Evolutionary conservation across 2,797 vertebrate species (phyloP), one percentile per base, ranked within the genome.

Genomic region (Halcyon leucocephala): DNA sequence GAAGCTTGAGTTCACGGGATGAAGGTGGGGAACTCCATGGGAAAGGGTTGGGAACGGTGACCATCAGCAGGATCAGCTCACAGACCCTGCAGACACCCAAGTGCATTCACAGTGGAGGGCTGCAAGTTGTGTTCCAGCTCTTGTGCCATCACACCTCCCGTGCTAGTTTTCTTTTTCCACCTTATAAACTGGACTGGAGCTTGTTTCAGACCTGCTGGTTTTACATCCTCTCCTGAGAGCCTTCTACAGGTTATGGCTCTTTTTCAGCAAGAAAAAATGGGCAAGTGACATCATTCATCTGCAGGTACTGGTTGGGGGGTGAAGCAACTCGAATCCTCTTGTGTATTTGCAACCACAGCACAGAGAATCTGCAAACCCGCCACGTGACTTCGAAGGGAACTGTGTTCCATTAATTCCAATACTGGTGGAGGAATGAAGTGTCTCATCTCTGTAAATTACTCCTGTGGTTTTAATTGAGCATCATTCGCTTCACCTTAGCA

Each of bases 391-490:
- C 17, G 60, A 44, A 60, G 78, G 74, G 5, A 79, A 49, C 4
- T 67, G 49, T 6, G 10, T 8, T 24, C 76, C 79, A 41, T n/a
- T 26, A 72, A 60, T 21, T 33, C 39, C 84, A 82, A 10, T 2
- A 1, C 11, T 62, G n/a, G 26, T 31, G 52, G 29, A 80, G 52
- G 61, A 82, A 55, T 16, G 39, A 64, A 41, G 46, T 3, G 54
- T 17, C 88, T 86, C 87, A 79, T 11, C 66, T 77, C 83, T 22
- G 49, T 70, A 76, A 90, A 95, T 35, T 8, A 48, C 61, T 60
- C 31, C 87, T 49, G 70, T 11, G 66, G 73, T 79, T 95, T 93
- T 90, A 85, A 57, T 10, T 55, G 87, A 69, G 82, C 16, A 91
- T 21, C 70, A 28, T 42, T 39, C n/a, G 51, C 82, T 42, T 66